Evolutionary conservation across 2,888 invertebrate species (phyloP), one percentile per base, ranked within the genome.

Genomic region (Malthinus seriepunctatus): DNA sequence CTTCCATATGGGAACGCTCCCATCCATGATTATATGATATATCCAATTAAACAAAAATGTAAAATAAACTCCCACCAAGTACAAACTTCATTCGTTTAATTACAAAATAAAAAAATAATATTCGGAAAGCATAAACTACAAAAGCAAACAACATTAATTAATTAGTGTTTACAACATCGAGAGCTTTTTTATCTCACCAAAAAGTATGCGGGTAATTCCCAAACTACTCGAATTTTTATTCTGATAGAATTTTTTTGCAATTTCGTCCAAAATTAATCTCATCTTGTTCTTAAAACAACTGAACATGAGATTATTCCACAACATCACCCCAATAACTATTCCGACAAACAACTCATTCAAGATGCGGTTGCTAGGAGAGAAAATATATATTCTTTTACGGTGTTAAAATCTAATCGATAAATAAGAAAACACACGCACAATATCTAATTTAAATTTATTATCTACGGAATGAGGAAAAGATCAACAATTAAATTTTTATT

Each of bases 141-240:
- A 23, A 23, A 23, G 5, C 23, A 23, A 15, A 10, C 39, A 39
- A 12, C 39, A 12, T 12, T 9, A 32, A 8, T 47, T 11, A 32
- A 14, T 46, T 2, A 10, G n/a, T 31, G 11, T 46, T 32, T 23
- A 32, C 6, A 50, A 23, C 23, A 23, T 23, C 23, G 5, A 23
- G 23, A 23, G 2, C 23, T 2, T 23, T 23, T 23, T 23, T 5
- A 23, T 23, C 85, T 86, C 80, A 93, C 94, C 95, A 75, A 91
- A 95, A 1, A 91, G 78, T 63, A 92, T 87, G 58, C 95, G 85
- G 8, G 88, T 86, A 0, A 92, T 78, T 8, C 91, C 93, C 53
- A 95, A 81, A 65, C 90, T 88, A 0, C 91, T 85, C 0, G 91
- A 85, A 79, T 94, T 90, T 34, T 84, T 86, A 0, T 88, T 88